Evolutionary conservation across 2,113 vertebrate species (phyloP), one percentile per base, ranked within the genome.

Genomic region (Macquaria ambigua): DNA sequence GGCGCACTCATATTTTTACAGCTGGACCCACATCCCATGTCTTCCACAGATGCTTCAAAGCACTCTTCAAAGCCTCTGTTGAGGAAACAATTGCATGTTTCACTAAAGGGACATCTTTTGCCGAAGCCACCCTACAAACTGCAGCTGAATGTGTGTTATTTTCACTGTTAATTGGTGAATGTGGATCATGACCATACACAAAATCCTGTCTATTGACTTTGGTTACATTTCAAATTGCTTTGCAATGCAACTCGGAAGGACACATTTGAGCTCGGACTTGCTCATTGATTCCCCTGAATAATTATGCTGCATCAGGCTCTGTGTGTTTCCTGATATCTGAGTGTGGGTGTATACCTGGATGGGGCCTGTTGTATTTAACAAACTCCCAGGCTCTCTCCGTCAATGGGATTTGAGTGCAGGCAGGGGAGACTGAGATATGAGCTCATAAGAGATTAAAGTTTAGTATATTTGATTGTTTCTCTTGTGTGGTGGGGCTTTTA

Each of bases 371-470:
- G 75, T 81, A 59, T 91, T 82, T 89, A 78, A 89, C 90, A 74
- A 89, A 85, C 77, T 90, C 90, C 63, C 67, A 76, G 76, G 69
- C 77, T 79, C 56, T 80, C 66, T 85, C 68, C 75, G 56, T 83
- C 74, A 76, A 74, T 74, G 58, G 78, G 83, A 87, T 93, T 90
- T 84, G 74, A 63, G 83, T 53, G 61, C 72, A 83, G 74, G 75
- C 79, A 70, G 90, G 81, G 81, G 73, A 83, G 84, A 86, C 92
- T 76, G 76, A 83, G 90, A 93, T 93, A 92, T 93, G 92, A 95
- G 94, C 94, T 94, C 90, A 90, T 89, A 89, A 93, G 90, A 94
- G 95, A 96, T 96, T 95, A 95, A 95, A 95, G 88, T 95, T 95
- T 94, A 94, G 88, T 93, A 87, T 92, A 93, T 96, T 92, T 95